These are phyloP conservation scores for Holotrichia oblita DNA, from an alignment of 1,140 invertebrate species.

Conservation along the genomic window DNA sequence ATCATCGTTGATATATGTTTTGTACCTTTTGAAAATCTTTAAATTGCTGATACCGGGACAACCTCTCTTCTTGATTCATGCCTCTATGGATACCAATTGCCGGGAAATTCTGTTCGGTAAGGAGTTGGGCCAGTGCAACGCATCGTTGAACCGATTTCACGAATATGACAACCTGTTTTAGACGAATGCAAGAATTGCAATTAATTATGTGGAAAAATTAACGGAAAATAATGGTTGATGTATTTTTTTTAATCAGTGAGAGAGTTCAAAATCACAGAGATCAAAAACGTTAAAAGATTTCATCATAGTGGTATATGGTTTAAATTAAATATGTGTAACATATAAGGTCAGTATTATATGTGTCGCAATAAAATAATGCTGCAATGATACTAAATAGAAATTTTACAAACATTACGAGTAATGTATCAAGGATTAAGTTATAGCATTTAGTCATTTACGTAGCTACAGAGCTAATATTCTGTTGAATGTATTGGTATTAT, in stretches of 20 bases:
- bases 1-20: not conserved
- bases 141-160: slow-evolving; percentile 99
- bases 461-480: no score
- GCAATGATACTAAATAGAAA: no score
- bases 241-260: slow-evolving; percentile 58
- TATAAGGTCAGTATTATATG: not conserved
- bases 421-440: no score
- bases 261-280: slow-evolving; percentile 57
- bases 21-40: slow-evolving; percentile 98
- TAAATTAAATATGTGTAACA: not conserved
- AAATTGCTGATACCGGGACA: slow-evolving; percentile 98
- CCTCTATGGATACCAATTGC: slow-evolving; percentile 98
- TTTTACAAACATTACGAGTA: no score
- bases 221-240: not conserved
- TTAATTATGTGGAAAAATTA: not conserved
- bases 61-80: slow-evolving; percentile 97
- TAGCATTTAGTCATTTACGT: no score
- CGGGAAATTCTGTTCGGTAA: slow-evolving; percentile 99
- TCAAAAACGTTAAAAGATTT: slow-evolving; percentile 46
- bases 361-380: no score
- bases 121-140: slow-evolving; percentile 93
- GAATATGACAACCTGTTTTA: slow-evolving; percentile 95
- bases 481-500: no score
- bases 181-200: slow-evolving; percentile 43
- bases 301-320: slow-evolving; percentile 47